These are phyloP conservation scores for Micropoecilia bifurca DNA, from an alignment of 2,797 vertebrate species.

Conservation along the genomic window DNA sequence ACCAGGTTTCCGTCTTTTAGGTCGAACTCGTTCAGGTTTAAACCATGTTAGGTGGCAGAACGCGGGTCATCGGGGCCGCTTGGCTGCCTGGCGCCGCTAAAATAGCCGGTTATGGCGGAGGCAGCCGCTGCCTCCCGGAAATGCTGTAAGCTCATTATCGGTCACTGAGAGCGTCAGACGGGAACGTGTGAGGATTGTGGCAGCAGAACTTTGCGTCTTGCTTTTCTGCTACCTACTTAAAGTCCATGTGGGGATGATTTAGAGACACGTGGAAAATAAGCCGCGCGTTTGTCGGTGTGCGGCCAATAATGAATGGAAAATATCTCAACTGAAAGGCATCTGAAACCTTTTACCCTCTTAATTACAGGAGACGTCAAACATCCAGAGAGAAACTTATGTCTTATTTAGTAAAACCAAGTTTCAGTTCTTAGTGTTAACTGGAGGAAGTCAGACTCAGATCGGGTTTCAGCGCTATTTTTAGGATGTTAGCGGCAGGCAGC, in stretches of 20 bases:
- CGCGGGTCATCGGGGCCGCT: constrained; percentile 49
- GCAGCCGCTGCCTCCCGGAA: constrained; percentile 42
- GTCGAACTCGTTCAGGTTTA: constrained; percentile 15
- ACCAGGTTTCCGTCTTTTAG: background rate
- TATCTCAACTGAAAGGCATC: background rate
- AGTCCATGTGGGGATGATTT: background rate
- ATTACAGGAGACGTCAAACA: background rate
- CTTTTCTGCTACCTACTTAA: constrained; percentile 22
- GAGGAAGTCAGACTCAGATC: constrained; percentile 15
- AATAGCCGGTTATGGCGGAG: constrained; percentile 55
- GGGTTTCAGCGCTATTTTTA: constrained; percentile 37
- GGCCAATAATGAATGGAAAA: background rate
- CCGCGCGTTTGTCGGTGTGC: background rate
- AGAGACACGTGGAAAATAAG: background rate
- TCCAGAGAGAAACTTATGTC: background rate
- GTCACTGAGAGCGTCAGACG: constrained; percentile 30
- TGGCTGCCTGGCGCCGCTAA: constrained; percentile 32
- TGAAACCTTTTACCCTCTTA: background rate
- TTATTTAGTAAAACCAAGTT: constrained; percentile 6
- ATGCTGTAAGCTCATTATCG: constrained; percentile 73
- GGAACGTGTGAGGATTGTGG: constrained; percentile 48
- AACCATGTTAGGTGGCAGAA: constrained; percentile 65
- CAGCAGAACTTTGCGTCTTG: constrained; percentile 22
- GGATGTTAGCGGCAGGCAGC: background rate
- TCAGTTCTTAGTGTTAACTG: constrained; percentile 2